These are phyloP conservation scores for Lutraria rhynchaena DNA, from an alignment of 1,140 invertebrate genomes.

Conservation along the genomic window DNA sequence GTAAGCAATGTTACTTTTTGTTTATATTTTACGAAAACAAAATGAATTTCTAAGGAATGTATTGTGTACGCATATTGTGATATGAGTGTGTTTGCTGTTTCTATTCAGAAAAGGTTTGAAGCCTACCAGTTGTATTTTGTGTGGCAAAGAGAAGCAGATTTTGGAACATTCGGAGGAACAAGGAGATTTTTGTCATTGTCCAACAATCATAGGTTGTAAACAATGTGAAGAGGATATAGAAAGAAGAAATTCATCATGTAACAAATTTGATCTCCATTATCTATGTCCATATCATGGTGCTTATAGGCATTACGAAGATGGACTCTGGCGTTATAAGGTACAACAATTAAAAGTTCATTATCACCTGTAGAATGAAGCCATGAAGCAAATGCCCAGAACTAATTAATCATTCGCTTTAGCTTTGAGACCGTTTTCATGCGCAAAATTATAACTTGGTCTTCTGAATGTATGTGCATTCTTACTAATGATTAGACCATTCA, in stretches of 20 bases:
- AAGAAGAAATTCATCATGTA: not conserved
- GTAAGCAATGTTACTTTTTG: not conserved
- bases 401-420: too few species aligned
- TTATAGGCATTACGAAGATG: conserved; percentile 54
- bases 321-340: conserved; percentile 42
- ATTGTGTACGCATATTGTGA: not conserved
- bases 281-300: conserved; percentile 37
- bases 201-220: conserved; percentile 25
- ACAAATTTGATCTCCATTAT: conserved; percentile 10
- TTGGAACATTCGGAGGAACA: not conserved
- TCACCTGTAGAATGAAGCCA: too few species aligned
- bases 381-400: too few species aligned
- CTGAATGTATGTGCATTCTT: too few species aligned
- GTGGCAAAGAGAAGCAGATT: conserved; percentile 39
- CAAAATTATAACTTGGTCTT: too few species aligned
- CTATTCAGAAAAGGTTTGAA: not conserved
- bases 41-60: not conserved
- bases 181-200: conserved; percentile 2
- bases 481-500: too few species aligned
- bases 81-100: not conserved
- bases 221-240: conserved; percentile 23
- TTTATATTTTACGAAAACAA: not conserved
- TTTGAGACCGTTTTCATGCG: too few species aligned
- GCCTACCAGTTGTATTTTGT: conserved; percentile 40
- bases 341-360: too few species aligned